Evolutionary conservation across 2,888 invertebrate species (phyloP).

Genomic region (Muschampia plurimacula): DNA sequence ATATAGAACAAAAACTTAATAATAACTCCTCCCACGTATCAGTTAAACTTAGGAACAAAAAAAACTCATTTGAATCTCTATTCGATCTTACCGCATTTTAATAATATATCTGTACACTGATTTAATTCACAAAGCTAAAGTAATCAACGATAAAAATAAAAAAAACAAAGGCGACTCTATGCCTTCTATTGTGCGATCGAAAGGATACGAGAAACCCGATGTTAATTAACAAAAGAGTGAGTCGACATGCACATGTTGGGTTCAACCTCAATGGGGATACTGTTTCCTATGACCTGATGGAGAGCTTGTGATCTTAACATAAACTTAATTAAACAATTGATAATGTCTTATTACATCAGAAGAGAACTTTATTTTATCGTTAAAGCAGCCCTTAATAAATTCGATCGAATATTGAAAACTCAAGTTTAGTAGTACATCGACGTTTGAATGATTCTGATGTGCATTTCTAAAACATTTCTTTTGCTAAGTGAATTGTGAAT

Average conservation of each 20-base stretch:
- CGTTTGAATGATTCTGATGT: too few species aligned
- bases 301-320: conserved; percentile 18
- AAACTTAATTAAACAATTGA: conserved; percentile 3
- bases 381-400: too few species aligned
- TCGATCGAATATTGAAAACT: too few species aligned
- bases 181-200: conserved; percentile 52
- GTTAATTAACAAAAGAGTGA: conserved; percentile 81
- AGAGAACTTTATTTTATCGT: too few species aligned
- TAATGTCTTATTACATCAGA: neutral
- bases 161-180: conserved; percentile 54
- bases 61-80: conserved; percentile 2
- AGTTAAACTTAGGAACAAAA: neutral
- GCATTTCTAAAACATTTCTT: too few species aligned
- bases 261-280: conserved; percentile 42
- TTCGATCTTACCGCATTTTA: neutral
- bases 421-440: too few species aligned
- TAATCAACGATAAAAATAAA: conserved; percentile 33
- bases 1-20: neutral
- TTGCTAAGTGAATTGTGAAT: too few species aligned
- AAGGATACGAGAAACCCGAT: conserved; percentile 69
- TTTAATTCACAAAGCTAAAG: neutral
- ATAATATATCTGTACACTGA: neutral
- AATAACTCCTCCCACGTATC: neutral
- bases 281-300: conserved; percentile 47
- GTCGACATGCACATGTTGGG: conserved; percentile 63